These are phyloP conservation scores for Saccostrea echinata DNA, from an alignment of 1,140 invertebrate species.

Conservation along the genomic window DNA sequence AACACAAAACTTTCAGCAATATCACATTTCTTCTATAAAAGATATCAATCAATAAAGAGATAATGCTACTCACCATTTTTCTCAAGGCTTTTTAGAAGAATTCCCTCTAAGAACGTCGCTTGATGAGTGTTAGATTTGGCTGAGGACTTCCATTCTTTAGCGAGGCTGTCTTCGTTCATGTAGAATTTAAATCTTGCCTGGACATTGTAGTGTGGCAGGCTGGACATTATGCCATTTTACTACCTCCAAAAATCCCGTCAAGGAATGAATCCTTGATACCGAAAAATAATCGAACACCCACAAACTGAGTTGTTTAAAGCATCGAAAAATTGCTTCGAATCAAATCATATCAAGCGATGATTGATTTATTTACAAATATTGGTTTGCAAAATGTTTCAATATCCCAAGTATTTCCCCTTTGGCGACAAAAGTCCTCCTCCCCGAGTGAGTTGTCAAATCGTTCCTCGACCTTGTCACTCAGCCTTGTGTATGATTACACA, in stretches of 20 bases:
- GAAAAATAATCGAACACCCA: background rate
- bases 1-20: background rate
- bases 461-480: background rate
- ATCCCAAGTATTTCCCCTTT: background rate
- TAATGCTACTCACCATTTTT: conserved; percentile 45
- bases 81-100: conserved; percentile 54
- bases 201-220: conserved; percentile 48
- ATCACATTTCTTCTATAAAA: background rate
- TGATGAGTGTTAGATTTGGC: conserved; percentile 55
- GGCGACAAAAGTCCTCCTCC: background rate
- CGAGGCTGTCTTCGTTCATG: conserved; percentile 44
- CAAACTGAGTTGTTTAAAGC: background rate
- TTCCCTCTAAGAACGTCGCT: conserved; percentile 54
- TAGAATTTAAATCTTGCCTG: conserved; percentile 59
- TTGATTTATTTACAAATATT: background rate
- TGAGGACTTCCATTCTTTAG: conserved; percentile 49
- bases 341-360: background rate
- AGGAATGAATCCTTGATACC: background rate
- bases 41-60: background rate
- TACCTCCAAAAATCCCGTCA: background rate
- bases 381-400: background rate
- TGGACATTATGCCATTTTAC: conserved; percentile 49
- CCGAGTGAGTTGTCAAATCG: background rate
- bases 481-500: background rate
- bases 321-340: background rate